phyloP scores from a whole-genome alignment of 2,113 vertebrate species.

The Suricata suricatta region DNA sequence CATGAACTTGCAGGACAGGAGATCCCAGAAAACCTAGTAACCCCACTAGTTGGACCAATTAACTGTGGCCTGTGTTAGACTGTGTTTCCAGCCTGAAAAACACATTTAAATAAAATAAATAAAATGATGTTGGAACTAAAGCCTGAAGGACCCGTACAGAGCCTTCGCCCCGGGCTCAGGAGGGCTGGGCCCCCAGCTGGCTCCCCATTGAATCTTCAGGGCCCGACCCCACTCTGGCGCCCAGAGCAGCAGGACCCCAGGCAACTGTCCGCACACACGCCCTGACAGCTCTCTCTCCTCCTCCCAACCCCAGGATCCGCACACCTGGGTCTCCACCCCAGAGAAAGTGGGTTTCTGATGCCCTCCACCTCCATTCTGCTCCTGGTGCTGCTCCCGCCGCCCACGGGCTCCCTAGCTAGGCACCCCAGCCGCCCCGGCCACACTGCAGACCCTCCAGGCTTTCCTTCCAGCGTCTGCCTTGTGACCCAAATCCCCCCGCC shows the following conservation, averaged over 20 bases:
- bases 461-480: neutral
- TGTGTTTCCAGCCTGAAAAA: neutral
- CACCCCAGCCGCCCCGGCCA: too few relatives aligned
- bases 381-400: too few relatives aligned
- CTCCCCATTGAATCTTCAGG: neutral
- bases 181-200: too few relatives aligned
- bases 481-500: neutral
- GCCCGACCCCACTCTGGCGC: neutral
- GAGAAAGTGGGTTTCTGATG: neutral
- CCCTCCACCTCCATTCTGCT: rapidly evolving
- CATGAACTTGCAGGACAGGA: neutral
- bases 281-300: neutral
- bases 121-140: neutral
- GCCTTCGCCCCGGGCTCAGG: neutral
- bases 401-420: neutral
- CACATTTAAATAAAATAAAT: neutral
- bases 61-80: neutral
- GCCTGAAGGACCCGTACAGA: neutral
- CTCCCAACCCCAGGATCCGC: too few relatives aligned
- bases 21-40: neutral
- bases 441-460: neutral
- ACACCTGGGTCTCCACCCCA: rapidly evolving
- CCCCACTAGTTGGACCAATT: neutral
- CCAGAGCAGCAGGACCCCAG: rapidly evolving
- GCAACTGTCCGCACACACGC: too few relatives aligned